Base-by-base conservation (phyloP, 2,888 invertebrate species). In the Leucoptera coffeella region DNA sequence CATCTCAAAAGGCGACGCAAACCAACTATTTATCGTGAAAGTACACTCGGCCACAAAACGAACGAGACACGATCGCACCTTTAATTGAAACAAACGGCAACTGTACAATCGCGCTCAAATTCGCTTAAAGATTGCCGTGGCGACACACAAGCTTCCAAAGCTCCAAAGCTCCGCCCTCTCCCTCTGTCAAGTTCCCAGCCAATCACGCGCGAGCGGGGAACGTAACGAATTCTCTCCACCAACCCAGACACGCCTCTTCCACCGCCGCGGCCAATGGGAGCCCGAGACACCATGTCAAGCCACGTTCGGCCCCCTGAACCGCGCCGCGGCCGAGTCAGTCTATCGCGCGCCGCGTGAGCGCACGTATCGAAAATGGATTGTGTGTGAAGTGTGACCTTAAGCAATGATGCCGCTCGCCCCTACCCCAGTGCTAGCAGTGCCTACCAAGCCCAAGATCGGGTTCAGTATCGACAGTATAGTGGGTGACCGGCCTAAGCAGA, bases 371-470 rank as follows among this genome's bases (percentile, higher is more conserved):
- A 37, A 41, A 65, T 65, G 65, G 65, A 65, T 67, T 64, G 67
- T 60, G 67, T 46, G 43, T 37, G 60, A 60, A 65, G 62, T 25
- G 23, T 51, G 51, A 53, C 59, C 51, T 52, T 41, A 54, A 64
- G 82, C 74, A 75, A 91, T 90, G 90, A 89, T 91, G 90, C 90
- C 90, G 75, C 81, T 90, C 78, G 89, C 90, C 80, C 88, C 89
- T 75, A 88, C 89, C 59, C 87, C 89, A 74, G 84, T 89, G 67
- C 84, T 86, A 67, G 85, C 89, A 72, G 84, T 90, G 77, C 86
- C 89, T 54, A 85, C 85, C 43, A 90, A 89, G 72, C 91, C 92
- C 40, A 92, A 91, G 72, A 86, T 93, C 57, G 92, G 91, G 47
- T 93, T 93, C 56, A 90, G 89, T 50, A 93, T 93, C 64, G 93